Evolutionary conservation across 2,113 vertebrate species (phyloP), one percentile per base, ranked within the genome.

Genomic region (Microtus montanus): DNA sequence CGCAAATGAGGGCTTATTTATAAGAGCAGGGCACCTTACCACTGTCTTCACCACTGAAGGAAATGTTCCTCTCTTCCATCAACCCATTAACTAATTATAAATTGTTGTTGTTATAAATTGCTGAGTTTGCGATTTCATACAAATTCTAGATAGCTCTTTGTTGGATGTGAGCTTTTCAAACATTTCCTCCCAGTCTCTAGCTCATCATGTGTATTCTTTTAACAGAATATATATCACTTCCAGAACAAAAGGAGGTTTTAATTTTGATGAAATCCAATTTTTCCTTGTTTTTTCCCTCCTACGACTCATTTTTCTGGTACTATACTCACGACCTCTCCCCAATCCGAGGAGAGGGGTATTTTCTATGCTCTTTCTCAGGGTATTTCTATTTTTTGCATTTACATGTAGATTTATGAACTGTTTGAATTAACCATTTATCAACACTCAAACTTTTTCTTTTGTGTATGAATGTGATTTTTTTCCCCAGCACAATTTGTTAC

Each of bases 341-440:
- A 35, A n/a, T 5, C 22, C 54, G 49, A 91, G 49, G 33, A 61
- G 26, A 68, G 13, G 33, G 64, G 74, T 38, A n/a, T 52, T 58
- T 75, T 87, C 63, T 30, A 26, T 12, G 3, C 49, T 20, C 30
- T 78, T 63, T 71, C 64, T n/a, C 28, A 63, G 63, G 49, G 26
- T 75, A 26, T 83, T 86, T 30, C 7, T 15, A 61, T 5, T 85
- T 77, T 78, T 92, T 71, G 26, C 22, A 83, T 58, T 93, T 87
- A n/a, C 11, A 54, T 92, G 52, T 90, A 83, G 49, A 74, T 70
- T 49, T 90, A 30, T 41, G 7, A 68, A 68, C 33, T 30, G 89
- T 92, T 89, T 90, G 26, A 58, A 44, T 71, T 94, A 54, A 77
- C 7, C 73, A n/a, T 87, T 63, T 79, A 41, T 44, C 82, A 63